Evolutionary conservation across 1,140 invertebrate genomes (phyloP).

Genomic region (Magallana angulata): DNA sequence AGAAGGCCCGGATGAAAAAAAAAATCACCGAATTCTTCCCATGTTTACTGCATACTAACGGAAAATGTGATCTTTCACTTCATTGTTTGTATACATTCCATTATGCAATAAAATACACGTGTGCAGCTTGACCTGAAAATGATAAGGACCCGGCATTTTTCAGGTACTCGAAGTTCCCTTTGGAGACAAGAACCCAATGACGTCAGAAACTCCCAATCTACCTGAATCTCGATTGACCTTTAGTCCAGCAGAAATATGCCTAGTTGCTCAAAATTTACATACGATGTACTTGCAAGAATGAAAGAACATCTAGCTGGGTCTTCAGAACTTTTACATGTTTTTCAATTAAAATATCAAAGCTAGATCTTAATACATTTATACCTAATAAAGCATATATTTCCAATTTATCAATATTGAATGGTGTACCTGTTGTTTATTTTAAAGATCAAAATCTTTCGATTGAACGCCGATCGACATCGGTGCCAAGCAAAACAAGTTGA

Average conservation of each 20-base stretch:
- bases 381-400: slow-evolving; percentile 3
- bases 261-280: slow-evolving; percentile 18
- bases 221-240: neutral
- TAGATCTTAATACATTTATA: neutral
- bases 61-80: neutral
- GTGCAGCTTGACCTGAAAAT: neutral
- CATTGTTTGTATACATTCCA: neutral
- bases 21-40: neutral
- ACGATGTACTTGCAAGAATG: neutral
- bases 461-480: neutral
- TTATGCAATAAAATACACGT: slow-evolving; percentile 14
- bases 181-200: neutral
- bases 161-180: neutral
- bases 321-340: neutral
- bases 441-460: slow-evolving; percentile 25
- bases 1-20: no score
- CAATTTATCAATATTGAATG: slow-evolving; percentile 26
- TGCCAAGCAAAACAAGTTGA: slow-evolving; percentile 17
- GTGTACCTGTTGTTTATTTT: slow-evolving; percentile 2
- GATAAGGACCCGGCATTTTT: slow-evolving; percentile 17
- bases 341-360: neutral
- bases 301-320: neutral
- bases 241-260: neutral
- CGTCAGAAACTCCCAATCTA: neutral
- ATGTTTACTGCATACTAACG: neutral